Conservation (phyloP, 1,140 invertebrate genomes). For the Aphaenogaster floridana region DNA sequence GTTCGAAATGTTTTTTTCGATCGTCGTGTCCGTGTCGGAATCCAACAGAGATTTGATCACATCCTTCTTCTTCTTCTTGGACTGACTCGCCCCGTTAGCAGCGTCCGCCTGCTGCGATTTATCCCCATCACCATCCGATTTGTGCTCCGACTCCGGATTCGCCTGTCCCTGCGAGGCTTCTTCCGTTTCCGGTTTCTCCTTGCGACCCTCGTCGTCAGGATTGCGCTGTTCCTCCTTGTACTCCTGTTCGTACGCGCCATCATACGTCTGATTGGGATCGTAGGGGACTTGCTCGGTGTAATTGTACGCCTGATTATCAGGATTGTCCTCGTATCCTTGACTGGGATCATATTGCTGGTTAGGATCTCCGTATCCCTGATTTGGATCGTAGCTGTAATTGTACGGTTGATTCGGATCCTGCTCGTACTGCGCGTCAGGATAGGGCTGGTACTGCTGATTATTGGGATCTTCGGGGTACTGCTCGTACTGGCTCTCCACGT, state of each 20-base stretch:
- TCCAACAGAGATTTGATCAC: slow-evolving; percentile 80
- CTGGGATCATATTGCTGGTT: slow-evolving; percentile 60
- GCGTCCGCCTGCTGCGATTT: slow-evolving; percentile 27
- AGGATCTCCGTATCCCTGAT: slow-evolving; percentile 43
- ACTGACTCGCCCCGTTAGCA: slow-evolving; percentile 21
- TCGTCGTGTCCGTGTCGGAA: slow-evolving; percentile 85
- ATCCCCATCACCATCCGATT: background rate
- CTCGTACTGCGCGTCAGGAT: slow-evolving; percentile 65
- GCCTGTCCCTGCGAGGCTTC: background rate
- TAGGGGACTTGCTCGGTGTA: slow-evolving; percentile 18
- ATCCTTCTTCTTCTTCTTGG: slow-evolving; percentile 75
- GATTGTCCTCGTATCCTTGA: slow-evolving; percentile 67
- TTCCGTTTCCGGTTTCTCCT: background rate
- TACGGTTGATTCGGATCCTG: slow-evolving; percentile 64
- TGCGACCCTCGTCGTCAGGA: slow-evolving; percentile 7
- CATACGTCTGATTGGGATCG: slow-evolving; percentile 54
- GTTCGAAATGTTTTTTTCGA: slow-evolving; percentile 84
- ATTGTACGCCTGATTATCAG: slow-evolving; percentile 59
- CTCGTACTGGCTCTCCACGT: slow-evolving; percentile 52
- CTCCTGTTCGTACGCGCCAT: slow-evolving; percentile 9
- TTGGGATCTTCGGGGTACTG: slow-evolving; percentile 53
- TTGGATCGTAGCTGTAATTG: slow-evolving; percentile 56
- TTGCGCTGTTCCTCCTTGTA: slow-evolving; percentile 2
- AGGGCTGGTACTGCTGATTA: slow-evolving; percentile 49
- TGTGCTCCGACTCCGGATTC: slow-evolving; percentile 8